Evolutionary conservation across 2,113 vertebrate species (phyloP).

Genomic region (Aspidoscelis tigris): DNA sequence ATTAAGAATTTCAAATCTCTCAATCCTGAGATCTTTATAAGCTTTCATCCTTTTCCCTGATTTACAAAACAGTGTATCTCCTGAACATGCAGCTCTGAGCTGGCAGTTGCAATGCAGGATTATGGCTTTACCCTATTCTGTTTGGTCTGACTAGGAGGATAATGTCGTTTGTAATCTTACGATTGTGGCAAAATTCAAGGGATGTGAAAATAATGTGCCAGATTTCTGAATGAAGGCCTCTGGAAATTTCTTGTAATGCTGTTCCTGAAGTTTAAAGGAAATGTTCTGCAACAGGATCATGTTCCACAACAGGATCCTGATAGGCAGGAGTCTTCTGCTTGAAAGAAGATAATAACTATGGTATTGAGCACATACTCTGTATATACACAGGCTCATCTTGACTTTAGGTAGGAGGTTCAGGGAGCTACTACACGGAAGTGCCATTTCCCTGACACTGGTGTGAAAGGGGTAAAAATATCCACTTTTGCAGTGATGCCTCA

Average conservation of each 20-base stretch:
- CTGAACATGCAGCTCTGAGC: background rate
- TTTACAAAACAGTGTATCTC: background rate
- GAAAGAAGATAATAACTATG: background rate
- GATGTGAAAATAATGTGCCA: background rate
- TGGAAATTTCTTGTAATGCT: too few species aligned
- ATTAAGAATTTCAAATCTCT: background rate
- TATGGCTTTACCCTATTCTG: too few species aligned
- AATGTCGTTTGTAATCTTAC: background rate
- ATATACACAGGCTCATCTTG: background rate
- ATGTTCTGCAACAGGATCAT: too few species aligned
- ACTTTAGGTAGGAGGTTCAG: background rate
- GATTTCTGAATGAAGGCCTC: too few species aligned
- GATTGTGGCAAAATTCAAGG: background rate
- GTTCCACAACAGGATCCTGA: too few species aligned
- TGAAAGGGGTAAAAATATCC: too few species aligned
- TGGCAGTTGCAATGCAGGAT: background rate
- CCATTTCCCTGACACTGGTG: too few species aligned
- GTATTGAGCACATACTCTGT: background rate
- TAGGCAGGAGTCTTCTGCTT: background rate
- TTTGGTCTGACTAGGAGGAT: too few species aligned
- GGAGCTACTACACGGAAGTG: too few species aligned
- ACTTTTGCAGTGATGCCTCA: too few species aligned
- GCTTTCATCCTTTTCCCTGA: background rate
- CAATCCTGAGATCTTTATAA: background rate
- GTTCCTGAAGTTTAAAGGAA: too few species aligned